Percentiles rank a stretch among this genome's conserved stretches.
Evolutionary conservation across 2,888 invertebrate genomes (phyloP).

Genomic region (Anthrax anthrax): DNA sequence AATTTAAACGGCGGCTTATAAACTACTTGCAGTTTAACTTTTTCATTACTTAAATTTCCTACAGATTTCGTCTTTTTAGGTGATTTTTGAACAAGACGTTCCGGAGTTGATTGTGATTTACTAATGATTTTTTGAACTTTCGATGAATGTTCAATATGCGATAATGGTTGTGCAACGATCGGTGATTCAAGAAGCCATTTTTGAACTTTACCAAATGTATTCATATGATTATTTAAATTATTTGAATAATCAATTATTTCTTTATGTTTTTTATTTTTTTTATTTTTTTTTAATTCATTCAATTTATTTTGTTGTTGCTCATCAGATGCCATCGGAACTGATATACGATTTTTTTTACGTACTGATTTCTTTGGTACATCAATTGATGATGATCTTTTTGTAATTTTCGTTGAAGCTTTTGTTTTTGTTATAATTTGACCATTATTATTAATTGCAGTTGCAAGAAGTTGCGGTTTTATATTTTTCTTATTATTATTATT

Average conservation of each 20-base stretch:
- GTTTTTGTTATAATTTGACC: not conserved
- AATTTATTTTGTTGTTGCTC: slow-evolving; percentile 35
- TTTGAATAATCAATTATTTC: slow-evolving; percentile 66
- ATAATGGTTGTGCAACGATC: slow-evolving; percentile 31
- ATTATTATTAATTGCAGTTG: slow-evolving; percentile 8
- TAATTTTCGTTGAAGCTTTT: not conserved
- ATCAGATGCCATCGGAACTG: slow-evolving; percentile 37
- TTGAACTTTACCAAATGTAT: slow-evolving; percentile 60
- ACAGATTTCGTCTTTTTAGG: slow-evolving; percentile 54
- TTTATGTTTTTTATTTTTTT: slow-evolving; percentile 42
- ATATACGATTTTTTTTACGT: slow-evolving; percentile 35
- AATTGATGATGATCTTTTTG: slow-evolving; percentile 6
- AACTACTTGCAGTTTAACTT: slow-evolving; percentile 67
- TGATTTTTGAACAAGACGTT: slow-evolving; percentile 49
- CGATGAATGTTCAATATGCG: slow-evolving; percentile 33
- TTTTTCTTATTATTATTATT: not conserved
- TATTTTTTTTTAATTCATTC: slow-evolving; percentile 31
- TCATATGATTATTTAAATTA: slow-evolving; percentile 36
- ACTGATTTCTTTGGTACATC: slow-evolving; percentile 27
- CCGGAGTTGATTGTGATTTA: slow-evolving; percentile 74
- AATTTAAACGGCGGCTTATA: slow-evolving; percentile 81
- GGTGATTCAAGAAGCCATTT: slow-evolving; percentile 71
- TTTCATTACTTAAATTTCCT: slow-evolving; percentile 50
- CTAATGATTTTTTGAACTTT: slow-evolving; percentile 41
- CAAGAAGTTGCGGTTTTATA: not conserved